phyloP scores from a whole-genome alignment of 2,888 invertebrate species.

The Acleris laterana region DNA sequence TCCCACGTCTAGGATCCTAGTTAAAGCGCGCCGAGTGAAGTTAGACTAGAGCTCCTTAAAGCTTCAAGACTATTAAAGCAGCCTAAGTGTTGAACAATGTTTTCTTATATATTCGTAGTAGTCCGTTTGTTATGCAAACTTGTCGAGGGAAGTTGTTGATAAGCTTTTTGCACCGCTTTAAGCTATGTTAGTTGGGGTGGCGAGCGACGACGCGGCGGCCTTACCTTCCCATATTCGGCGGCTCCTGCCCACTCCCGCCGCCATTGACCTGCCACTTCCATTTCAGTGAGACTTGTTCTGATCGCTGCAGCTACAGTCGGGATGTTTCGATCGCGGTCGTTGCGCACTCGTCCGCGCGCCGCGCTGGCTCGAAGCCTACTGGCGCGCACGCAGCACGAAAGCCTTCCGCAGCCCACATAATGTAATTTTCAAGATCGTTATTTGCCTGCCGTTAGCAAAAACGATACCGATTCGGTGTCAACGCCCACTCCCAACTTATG shows the following conservation, averaged over 20 bases:
- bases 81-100: background rate
- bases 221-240: constrained; percentile 81
- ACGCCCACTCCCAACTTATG: constrained; percentile 70
- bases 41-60: background rate
- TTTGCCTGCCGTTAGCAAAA: constrained; percentile 74
- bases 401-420: constrained; percentile 62
- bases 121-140: constrained; percentile 27
- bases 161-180: constrained; percentile 25
- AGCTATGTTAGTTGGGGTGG: constrained; percentile 36
- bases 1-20: background rate
- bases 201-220: constrained; percentile 42
- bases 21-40: background rate
- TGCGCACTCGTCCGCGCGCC: constrained; percentile 63
- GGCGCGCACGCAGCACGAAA: constrained; percentile 55
- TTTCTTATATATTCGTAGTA: background rate
- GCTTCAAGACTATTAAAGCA: no score
- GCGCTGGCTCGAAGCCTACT: constrained; percentile 72
- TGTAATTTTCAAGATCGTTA: constrained; percentile 72
- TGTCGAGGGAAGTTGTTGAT: constrained; percentile 25
- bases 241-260: constrained; percentile 80
- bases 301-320: constrained; percentile 80
- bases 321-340: constrained; percentile 55
- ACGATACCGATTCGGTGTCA: constrained; percentile 72
- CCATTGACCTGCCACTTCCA: constrained; percentile 82
- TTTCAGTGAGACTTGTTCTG: constrained; percentile 57